phyloP scores from a whole-genome alignment of 2,797 vertebrate genomes.

The Perdix hodgsoniae region DNA sequence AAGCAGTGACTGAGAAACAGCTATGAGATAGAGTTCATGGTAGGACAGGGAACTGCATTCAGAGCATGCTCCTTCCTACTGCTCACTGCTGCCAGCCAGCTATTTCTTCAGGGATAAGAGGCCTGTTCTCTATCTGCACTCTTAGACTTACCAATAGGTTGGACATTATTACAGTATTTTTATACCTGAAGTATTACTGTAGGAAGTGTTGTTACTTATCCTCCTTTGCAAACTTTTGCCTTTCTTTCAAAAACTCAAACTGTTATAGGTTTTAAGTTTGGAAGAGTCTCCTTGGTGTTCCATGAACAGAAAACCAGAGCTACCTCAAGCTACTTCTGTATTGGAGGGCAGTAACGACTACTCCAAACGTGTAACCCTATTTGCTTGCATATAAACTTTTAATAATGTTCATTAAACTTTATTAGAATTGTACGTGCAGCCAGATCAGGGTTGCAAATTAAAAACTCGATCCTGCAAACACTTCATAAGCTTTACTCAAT shows the following conservation, averaged over 20 bases:
- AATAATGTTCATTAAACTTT: conserved; percentile 77
- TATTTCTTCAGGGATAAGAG: neutral
- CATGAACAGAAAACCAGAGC: conserved; percentile 40
- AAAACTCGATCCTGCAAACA: conserved; percentile 51
- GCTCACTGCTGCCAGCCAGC: neutral
- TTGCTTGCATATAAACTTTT: conserved; percentile 73
- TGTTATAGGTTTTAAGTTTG: neutral
- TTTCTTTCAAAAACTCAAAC: neutral
- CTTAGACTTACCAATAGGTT: too few species aligned
- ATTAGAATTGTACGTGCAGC: conserved; percentile 65
- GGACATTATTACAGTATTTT: neutral
- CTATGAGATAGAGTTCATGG: rapidly evolving
- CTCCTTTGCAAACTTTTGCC: neutral
- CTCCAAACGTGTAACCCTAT: conserved; percentile 46
- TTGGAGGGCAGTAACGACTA: conserved; percentile 41
- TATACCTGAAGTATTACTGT: neutral
- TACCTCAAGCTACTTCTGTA: conserved; percentile 40
- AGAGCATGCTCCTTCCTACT: neutral
- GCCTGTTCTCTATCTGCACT: neutral
- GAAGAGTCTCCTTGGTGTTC: neutral
- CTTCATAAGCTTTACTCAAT: conserved; percentile 41
- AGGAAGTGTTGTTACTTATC: neutral
- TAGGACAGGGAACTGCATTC: neutral
- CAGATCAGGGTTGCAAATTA: conserved; percentile 62
- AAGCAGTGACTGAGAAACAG: neutral